Conservation (phyloP, 1,140 invertebrate species). For the Maconellicoccus hirsutus region DNA sequence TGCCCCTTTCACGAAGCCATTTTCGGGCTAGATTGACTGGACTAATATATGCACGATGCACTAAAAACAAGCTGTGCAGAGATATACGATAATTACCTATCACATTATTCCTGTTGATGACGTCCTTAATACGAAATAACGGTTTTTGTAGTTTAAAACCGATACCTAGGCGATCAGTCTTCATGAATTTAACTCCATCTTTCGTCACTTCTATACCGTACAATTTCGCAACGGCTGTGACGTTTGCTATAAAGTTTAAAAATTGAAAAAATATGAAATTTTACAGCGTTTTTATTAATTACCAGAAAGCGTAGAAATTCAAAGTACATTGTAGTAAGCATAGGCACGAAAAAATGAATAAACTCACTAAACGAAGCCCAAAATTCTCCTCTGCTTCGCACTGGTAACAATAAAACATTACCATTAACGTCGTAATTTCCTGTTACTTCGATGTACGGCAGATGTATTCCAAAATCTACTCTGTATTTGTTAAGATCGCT, state of each 20-base stretch:
- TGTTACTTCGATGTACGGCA: conserved; percentile 56
- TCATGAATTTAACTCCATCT: conserved; percentile 49
- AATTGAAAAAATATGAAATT: no score
- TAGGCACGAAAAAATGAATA: no score
- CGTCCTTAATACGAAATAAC: conserved; percentile 54
- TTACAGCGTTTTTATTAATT: no score
- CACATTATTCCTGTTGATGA: conserved; percentile 57
- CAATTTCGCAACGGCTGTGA: conserved; percentile 53
- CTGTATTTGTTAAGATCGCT: conserved; percentile 50
- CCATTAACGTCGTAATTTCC: conserved; percentile 61
- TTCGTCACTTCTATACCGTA: conserved; percentile 51
- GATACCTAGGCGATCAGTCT: conserved; percentile 49
- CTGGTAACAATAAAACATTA: conserved; percentile 60
- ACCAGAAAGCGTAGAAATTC: no score
- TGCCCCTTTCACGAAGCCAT: no score
- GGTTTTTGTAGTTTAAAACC: conserved; percentile 57
- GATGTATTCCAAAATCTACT: conserved; percentile 42
- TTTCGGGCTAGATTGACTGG: no score
- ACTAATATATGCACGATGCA: no score
- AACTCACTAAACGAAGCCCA: conserved; percentile 61
- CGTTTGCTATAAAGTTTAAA: conserved; percentile 48
- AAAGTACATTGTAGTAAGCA: no score
- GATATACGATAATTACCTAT: conserved; percentile 42
- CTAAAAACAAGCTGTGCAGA: background rate
- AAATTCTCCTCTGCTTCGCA: conserved; percentile 60